Evolutionary conservation across 2,888 invertebrate species (phyloP), one percentile per base, ranked within the genome.

Genomic region (Andricus quercusramuli): DNA sequence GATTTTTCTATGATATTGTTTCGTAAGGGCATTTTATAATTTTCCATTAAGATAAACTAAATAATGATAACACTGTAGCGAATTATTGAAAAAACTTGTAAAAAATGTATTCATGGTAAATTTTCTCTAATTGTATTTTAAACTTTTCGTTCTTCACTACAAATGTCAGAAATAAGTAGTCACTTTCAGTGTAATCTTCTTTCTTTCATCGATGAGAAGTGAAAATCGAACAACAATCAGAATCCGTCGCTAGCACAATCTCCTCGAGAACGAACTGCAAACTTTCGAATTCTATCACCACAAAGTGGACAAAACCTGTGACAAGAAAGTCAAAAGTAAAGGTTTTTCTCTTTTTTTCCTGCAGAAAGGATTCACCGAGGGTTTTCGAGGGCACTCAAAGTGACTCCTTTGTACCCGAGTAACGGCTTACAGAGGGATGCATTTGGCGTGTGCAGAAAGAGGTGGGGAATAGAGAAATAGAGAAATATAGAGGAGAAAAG

Each of bases 241-340:
- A 56, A 56, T 56, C 56, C 56, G n/a, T 56, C n/a, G n/a, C n/a
- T n/a, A 9, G 9, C 56, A 56, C 56, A 17, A 56, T 56, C n/a
- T 56, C n/a, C n/a, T n/a, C 8, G 9, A 9, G 56, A 56, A 8
- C 56, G 9, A 56, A 56, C n/a, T n/a, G n/a, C 56, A 56, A 56
- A 56, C 56, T n/a, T 56, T 56, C 56, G n/a, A 11, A 56, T 56
- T 56, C 11, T n/a, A 56, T 56, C n/a, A n/a, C 56, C 56, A 56
- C 56, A n/a, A 56, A n/a, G 56, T n/a, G 56, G 56, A 56, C 56
- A 56, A 56, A n/a, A 56, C 9, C n/a, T 56, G 56, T 56, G 56
- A 56, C 56, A 56, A 56, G 56, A n/a, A 56, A 56, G n/a, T 56
- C n/a, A 56, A 56, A 56, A 56, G 56, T 56, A n/a, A 56, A 56